These are phyloP conservation scores for Acleris cristana DNA, from an alignment of 2,888 invertebrate genomes.

Conservation along the genomic window DNA sequence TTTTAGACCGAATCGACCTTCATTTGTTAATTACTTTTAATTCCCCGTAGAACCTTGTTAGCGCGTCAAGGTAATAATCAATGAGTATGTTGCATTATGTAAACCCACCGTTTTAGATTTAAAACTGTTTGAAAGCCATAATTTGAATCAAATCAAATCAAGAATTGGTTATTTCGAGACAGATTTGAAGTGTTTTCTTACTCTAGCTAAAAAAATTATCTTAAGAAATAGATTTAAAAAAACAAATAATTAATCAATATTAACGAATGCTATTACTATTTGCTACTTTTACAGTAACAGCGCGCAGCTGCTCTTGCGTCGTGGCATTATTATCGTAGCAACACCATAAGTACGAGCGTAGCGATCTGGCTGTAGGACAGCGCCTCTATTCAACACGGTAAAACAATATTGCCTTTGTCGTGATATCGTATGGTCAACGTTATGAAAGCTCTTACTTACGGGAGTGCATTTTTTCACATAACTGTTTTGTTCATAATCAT, in stretches of 20 bases:
- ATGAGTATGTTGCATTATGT: conserved; percentile 18
- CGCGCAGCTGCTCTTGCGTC: neutral
- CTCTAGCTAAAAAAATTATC: too few species aligned
- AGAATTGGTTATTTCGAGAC: neutral
- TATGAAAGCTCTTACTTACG: too few species aligned
- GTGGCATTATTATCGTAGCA: conserved; percentile 10
- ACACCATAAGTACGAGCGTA: neutral
- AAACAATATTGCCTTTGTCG: too few species aligned
- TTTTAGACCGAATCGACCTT: conserved; percentile 58
- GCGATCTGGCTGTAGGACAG: too few species aligned
- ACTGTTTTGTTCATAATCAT: too few species aligned
- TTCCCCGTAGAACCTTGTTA: conserved; percentile 49
- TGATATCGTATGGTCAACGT: too few species aligned
- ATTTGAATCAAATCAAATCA: too few species aligned
- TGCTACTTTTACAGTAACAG: neutral
- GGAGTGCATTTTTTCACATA: too few species aligned
- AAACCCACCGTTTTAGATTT: neutral
- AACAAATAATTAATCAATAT: too few species aligned
- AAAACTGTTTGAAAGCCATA: neutral
- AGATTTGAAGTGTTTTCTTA: neutral
- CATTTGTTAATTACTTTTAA: conserved; percentile 58
- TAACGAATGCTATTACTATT: too few species aligned
- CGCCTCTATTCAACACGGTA: too few species aligned
- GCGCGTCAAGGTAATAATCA: conserved; percentile 35
- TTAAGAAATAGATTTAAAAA: too few species aligned